Evolutionary conservation across 2,888 invertebrate genomes (phyloP), one percentile per base, ranked within the genome.

Genomic region (Acleris laterana): DNA sequence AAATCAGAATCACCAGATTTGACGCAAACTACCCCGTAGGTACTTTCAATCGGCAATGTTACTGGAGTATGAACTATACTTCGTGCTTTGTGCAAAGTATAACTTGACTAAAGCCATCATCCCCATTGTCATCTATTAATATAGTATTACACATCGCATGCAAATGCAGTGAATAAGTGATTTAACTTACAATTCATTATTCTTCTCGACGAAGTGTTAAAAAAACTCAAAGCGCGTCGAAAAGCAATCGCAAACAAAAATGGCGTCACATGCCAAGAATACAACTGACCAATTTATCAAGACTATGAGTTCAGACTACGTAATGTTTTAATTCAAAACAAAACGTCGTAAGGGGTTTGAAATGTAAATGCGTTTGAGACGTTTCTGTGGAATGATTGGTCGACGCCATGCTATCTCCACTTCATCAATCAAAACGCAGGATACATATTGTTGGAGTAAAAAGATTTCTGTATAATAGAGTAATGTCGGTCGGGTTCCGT

Each of bases 401-500:
- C 79, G 75, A 84, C 81, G 79, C 76, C 84, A 76, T 77, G 76
- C 82, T 88, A 89, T 89, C 90, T 87, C 82, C 79, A 72, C 74
- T 75, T 81, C 85, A 90, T 90, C 85, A 87, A 90, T 91, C 90
- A 90, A 87, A 85, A 81, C 84, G 85, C 89, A 90, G 89, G 91
- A 90, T 90, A 90, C 87, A 87, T 87, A 84, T 81, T 84, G 81
- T 81, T 78, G 78, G 79, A 80, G 80, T 73, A 72, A 76, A 76
- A 74, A 77, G 75, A 74, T 77, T 78, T 81, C 79, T 78, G 79
- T 80, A 76, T 81, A 52, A 46, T 48, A 7, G 57, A 48, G 16
- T 57, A 57, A 52, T n/a, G 20, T 11, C 51, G 0, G n/a, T 16
- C 52, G 62, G 66, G 62, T 66, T 52, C 57, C 51, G 48, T 38